Base-by-base conservation (phyloP, 2,113 vertebrate genomes). In the Brachyhypopomus occidentalis region DNA sequence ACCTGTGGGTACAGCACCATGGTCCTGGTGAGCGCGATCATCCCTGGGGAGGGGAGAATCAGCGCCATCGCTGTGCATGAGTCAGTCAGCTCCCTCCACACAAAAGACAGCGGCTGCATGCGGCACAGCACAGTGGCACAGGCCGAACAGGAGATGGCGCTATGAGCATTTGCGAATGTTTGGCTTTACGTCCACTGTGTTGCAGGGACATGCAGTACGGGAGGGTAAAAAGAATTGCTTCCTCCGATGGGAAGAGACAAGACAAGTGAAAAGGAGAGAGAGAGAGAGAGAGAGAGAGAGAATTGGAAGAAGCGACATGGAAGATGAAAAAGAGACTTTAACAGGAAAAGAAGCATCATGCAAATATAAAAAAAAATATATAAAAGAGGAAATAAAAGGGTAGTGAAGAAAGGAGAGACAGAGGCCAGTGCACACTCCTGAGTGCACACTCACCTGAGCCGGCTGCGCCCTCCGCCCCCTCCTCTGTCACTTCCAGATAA, bases 401-500 rank as follows among this genome's bases (percentile, higher is more conserved):
- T 52, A 14, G 9, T 12, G 12, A 14, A 52, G 1, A 52, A 2
- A 14, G 12, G 45, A 12, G 1, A 11, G 45, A 52, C 45, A 52
- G 9, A 52, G 12, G 45, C 7, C 2, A 52, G 45, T 14, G 8
- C 45, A 52, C 45, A 1, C 12, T 3, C 45, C 45, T 52, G 45
- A 52, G 12, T 52, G 9, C 45, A 14, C 30, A 3, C 30, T 55
- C 91, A 99, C 98, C 97, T 93, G 98, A 97, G 73, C 95, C 95
- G n/a, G 92, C 96, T 2, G 97, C 97, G 63, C 96, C 97, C 91
- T 99, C 98, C 0, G 96, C 93, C 72, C 97, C 98, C 85, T 99
- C 98, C 91, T 99, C 98, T 3, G 97, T 98, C 90, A 99, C 95
- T 92, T 99, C 98, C 84, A 99, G 89, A 90, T 96, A 96, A 2